A percentile compares a stretch with the other conserved stretches of the same genome.
phyloP scores from a whole-genome alignment of 1,140 invertebrate genomes.

The Drosophila pectinifera region DNA sequence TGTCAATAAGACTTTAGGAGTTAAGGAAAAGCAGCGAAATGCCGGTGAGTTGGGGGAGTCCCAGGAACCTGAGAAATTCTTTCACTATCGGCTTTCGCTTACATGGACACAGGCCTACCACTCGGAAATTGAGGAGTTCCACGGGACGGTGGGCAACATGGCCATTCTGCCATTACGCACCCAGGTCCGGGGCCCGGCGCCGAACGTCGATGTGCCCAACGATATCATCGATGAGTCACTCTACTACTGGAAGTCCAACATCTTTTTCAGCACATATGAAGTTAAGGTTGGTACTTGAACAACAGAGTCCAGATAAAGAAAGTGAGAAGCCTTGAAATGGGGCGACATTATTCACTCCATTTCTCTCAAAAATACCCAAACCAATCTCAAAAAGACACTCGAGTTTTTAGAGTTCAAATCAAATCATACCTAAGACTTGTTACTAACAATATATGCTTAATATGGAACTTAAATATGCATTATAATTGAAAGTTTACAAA shows the following conservation, averaged over 20 bases:
- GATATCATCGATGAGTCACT: constrained; percentile 99
- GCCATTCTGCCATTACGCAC: constrained; percentile 96
- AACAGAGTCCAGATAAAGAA: not conserved
- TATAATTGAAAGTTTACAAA: too few relatives aligned
- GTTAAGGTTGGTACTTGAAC: constrained; percentile 91
- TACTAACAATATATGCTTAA: too few relatives aligned
- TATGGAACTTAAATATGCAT: too few relatives aligned
- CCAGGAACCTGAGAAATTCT: not conserved
- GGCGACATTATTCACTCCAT: too few relatives aligned
- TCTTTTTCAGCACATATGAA: constrained; percentile 99
- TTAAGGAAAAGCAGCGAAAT: not conserved
- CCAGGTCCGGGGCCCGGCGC: constrained; percentile 94
- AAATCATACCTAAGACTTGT: too few relatives aligned
- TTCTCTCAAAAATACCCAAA: too few relatives aligned
- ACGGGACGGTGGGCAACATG: constrained; percentile 94
- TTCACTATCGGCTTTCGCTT: constrained; percentile 30
- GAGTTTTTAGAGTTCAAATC: too few relatives aligned
- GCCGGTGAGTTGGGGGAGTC: constrained; percentile 22
- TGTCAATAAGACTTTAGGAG: not conserved
- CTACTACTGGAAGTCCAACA: constrained; percentile 99
- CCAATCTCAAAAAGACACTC: too few relatives aligned
- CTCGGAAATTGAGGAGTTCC: constrained; percentile 92
- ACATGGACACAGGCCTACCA: constrained; percentile 92
- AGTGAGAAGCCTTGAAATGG: too few relatives aligned
- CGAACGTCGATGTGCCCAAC: constrained; percentile 88